Evolutionary conservation across 1,140 invertebrate species (phyloP).

Genomic region (Macrosteles quadrilineatus): DNA sequence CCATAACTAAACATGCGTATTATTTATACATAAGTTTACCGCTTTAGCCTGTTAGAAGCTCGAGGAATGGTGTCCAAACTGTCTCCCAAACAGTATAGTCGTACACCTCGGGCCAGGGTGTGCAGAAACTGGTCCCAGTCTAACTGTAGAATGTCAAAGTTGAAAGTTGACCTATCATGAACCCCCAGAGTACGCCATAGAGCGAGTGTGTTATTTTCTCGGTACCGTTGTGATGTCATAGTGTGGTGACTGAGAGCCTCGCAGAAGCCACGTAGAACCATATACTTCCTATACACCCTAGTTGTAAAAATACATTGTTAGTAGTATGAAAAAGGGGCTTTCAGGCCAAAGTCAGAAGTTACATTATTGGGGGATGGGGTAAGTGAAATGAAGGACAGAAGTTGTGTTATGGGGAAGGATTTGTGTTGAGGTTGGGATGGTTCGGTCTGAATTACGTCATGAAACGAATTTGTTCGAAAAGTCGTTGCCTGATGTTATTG

Average conservation of each 20-base stretch:
- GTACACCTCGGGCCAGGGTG: not conserved
- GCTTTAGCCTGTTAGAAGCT: not conserved
- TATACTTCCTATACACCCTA: not conserved
- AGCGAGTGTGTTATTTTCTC: not conserved
- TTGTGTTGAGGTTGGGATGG: too few relatives aligned
- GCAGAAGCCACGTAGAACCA: not conserved
- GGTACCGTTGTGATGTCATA: not conserved
- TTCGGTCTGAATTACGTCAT: too few relatives aligned
- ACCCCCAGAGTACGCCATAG: not conserved
- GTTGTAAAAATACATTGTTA: not conserved
- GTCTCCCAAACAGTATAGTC: constrained; percentile 14
- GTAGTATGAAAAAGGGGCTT: not conserved
- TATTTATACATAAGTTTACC: not conserved
- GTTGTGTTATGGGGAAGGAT: too few relatives aligned
- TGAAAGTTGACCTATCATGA: not conserved
- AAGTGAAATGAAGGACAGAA: too few relatives aligned
- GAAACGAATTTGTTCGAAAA: too few relatives aligned
- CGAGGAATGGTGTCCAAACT: not conserved
- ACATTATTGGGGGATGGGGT: too few relatives aligned
- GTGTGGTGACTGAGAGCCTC: not conserved
- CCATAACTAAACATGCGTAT: not conserved
- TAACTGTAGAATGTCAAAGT: not conserved
- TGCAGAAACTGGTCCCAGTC: constrained; percentile 19
- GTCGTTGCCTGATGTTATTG: too few relatives aligned
- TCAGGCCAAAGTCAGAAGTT: too few relatives aligned